Evolutionary conservation across 2,797 vertebrate genomes (phyloP).

Genomic region (Hirundo rustica): DNA sequence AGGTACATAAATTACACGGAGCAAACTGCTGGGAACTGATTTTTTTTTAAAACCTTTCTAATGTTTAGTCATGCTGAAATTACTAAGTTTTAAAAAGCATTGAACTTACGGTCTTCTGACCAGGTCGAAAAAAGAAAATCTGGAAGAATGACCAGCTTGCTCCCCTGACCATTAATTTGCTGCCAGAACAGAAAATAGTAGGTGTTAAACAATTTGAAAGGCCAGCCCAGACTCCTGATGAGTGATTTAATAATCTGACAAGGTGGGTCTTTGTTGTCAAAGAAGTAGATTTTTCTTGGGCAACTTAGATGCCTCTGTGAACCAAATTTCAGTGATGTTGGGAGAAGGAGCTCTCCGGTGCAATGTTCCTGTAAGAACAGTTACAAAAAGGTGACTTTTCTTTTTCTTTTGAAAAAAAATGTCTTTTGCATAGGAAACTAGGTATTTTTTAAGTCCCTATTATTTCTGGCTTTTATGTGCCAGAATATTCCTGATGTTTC

Average conservation of each 20-base stretch:
- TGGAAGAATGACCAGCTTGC: not conserved
- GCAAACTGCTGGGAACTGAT: not conserved
- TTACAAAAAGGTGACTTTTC: not conserved
- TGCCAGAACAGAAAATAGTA: slow-evolving; percentile 21
- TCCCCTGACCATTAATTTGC: slow-evolving; percentile 3
- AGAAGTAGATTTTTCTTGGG: not conserved
- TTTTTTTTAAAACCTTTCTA: not conserved
- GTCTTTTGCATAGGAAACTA: not conserved
- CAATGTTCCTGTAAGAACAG: not conserved
- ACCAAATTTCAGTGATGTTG: not conserved
- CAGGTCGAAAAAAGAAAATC: not conserved
- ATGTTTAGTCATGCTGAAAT: slow-evolving; percentile 11
- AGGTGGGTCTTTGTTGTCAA: slow-evolving; percentile 2
- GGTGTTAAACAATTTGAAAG: slow-evolving; percentile 29
- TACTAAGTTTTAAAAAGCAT: not conserved
- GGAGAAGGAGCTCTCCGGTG: not conserved
- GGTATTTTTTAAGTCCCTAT: not conserved
- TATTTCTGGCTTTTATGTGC: not conserved
- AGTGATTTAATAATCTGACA: not conserved
- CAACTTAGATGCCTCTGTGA: not conserved
- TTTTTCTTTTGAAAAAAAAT: not conserved
- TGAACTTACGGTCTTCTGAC: not conserved
- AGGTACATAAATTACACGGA: not conserved
- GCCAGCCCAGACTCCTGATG: not conserved
- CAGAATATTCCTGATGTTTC: not conserved